Evolutionary conservation across 2,113 vertebrate genomes (phyloP).

Genomic region (Prolemur simus): DNA sequence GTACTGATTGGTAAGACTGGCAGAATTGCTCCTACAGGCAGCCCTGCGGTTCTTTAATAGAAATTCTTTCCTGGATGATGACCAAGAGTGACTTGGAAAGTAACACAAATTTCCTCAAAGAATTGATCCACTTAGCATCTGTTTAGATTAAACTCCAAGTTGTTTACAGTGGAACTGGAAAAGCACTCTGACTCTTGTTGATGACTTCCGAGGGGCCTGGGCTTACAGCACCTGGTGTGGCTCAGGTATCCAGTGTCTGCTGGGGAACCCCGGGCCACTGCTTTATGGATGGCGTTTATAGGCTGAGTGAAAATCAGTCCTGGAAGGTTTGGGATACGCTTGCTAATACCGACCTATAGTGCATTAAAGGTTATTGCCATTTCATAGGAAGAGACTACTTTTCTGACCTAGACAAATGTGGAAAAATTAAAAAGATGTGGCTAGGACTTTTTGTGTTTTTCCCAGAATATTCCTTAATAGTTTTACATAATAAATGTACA

Average conservation of each 20-base stretch:
- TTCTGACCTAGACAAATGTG: not conserved
- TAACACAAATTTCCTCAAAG: slow-evolving; percentile 29
- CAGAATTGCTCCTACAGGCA: not conserved
- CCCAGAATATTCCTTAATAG: not conserved
- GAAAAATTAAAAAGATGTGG: not conserved
- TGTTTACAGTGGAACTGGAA: not conserved
- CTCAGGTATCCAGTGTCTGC: not conserved
- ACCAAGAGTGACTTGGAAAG: not conserved
- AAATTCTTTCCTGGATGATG: not conserved
- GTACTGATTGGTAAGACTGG: fast-evolving
- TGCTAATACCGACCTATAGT: not conserved
- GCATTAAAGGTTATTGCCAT: not conserved
- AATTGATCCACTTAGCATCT: not conserved
- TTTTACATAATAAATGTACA: not conserved
- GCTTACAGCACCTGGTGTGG: not conserved
- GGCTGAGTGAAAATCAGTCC: not conserved
- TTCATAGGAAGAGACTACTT: not conserved
- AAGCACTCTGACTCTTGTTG: not conserved
- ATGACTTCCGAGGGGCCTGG: not conserved
- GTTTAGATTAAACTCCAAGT: not conserved
- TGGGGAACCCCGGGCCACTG: not conserved
- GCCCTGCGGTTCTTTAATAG: not conserved
- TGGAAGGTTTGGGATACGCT: not conserved
- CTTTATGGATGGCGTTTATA: not conserved
- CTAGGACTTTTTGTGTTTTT: not conserved